Conservation (phyloP, 2,113 vertebrate species). For the Bombycilla garrulus region DNA sequence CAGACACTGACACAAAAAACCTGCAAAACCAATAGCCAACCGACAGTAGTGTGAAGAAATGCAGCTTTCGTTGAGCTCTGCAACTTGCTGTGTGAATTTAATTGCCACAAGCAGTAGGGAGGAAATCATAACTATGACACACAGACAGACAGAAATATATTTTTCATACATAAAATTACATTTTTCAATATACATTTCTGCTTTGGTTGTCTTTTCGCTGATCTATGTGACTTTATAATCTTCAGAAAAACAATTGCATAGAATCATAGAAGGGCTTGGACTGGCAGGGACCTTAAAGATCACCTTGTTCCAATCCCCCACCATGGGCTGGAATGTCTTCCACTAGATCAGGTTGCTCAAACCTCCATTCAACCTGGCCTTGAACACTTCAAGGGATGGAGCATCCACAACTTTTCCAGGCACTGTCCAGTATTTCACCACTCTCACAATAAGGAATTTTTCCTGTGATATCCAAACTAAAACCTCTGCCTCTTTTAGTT, state of each 20-base stretch:
- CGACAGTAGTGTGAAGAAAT: neutral
- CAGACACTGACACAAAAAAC: neutral
- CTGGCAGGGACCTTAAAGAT: neutral
- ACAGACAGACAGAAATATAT: neutral
- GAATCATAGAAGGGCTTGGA: neutral
- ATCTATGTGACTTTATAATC: neutral
- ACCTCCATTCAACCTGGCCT: neutral
- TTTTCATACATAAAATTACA: neutral
- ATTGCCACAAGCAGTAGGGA: neutral
- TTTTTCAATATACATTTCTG: neutral
- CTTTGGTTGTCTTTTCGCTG: neutral
- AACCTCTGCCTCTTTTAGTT: neutral
- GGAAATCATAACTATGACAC: neutral
- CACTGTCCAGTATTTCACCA: neutral
- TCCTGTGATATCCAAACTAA: neutral
- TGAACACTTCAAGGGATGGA: neutral
- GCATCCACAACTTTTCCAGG: neutral
- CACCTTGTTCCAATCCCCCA: neutral
- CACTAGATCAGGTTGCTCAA: neutral
- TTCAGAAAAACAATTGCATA: neutral
- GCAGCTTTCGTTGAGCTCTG: neutral
- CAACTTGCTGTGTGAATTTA: neutral
- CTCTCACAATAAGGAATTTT: neutral
- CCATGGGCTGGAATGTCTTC: neutral
- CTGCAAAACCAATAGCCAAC: neutral